Conservation (phyloP, 2,888 invertebrate species). For the Malachius bipustulatus region DNA sequence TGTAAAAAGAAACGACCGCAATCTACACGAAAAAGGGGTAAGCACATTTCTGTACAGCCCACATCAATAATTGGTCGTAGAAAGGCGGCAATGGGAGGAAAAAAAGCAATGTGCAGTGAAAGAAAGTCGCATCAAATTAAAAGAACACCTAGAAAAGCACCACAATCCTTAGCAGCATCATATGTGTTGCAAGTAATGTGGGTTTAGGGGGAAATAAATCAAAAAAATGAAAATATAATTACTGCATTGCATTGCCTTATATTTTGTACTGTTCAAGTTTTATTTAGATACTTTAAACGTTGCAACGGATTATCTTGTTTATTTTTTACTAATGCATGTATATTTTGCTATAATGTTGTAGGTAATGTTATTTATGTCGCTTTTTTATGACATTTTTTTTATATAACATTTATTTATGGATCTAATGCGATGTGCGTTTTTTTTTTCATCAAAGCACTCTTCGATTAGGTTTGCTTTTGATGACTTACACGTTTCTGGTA, state of each 20-base stretch:
- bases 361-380: no score
- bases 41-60: slow-evolving; percentile 6
- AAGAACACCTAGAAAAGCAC: slow-evolving; percentile 5
- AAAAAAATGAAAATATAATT: slow-evolving; percentile 7
- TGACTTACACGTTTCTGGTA: no score
- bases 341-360: no score
- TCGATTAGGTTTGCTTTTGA: no score
- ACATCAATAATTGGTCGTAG: slow-evolving; percentile 9
- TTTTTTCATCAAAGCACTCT: no score
- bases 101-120: slow-evolving; percentile 8
- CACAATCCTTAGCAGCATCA: slow-evolving; percentile 5
- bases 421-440: no score
- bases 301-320: neutral
- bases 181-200: slow-evolving; percentile 8
- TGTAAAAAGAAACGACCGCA: slow-evolving; percentile 9
- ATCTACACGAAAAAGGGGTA: slow-evolving; percentile 8
- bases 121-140: slow-evolving; percentile 6
- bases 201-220: slow-evolving; percentile 6
- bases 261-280: neutral
- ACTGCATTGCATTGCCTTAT: no score
- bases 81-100: slow-evolving; percentile 6
- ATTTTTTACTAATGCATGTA: no score
- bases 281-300: slow-evolving; percentile 2
- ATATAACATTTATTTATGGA: no score
- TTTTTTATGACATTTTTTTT: no score